Conservation (phyloP, 2,888 invertebrate genomes). For the Coelopa pilipes region DNA sequence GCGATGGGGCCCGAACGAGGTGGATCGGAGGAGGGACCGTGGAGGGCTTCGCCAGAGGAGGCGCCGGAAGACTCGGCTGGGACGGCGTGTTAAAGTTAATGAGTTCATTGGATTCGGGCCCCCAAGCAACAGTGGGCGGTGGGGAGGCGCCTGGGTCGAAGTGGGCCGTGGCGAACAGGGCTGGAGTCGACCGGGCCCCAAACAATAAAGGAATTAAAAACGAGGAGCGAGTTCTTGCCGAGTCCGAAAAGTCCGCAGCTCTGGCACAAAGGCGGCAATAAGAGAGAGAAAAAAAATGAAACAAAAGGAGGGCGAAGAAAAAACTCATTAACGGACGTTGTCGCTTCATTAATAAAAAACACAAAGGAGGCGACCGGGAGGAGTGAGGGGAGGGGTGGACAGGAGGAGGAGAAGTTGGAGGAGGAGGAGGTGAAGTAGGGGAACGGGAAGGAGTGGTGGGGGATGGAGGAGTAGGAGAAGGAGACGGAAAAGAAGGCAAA, state of each 20-base stretch:
- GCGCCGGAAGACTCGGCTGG: neutral
- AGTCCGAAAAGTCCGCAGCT: no score
- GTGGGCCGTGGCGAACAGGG: neutral
- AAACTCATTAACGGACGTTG: slow-evolving; percentile 22
- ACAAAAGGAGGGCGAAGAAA: slow-evolving; percentile 1
- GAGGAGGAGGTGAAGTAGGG: no score
- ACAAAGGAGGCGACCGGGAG: neutral
- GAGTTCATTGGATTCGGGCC: neutral
- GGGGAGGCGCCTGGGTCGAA: no score
- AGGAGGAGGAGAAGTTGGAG: no score
- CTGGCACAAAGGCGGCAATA: no score
- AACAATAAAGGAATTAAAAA: slow-evolving; percentile 11
- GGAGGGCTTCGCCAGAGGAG: neutral
- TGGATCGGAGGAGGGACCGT: no score
- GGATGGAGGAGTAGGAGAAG: no score
- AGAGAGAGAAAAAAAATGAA: neutral
- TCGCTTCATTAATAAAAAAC: slow-evolving; percentile 6
- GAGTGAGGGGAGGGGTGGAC: no score
- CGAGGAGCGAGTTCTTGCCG: no score
- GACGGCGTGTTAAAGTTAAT: slow-evolving; percentile 4
- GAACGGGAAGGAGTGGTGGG: no score
- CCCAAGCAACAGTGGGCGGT: neutral
- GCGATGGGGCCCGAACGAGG: neutral
- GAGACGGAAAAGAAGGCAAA: no score
- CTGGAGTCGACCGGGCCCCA: no score